Conservation (phyloP, 1,140 invertebrate genomes). For the Coelopa frigida region DNA sequence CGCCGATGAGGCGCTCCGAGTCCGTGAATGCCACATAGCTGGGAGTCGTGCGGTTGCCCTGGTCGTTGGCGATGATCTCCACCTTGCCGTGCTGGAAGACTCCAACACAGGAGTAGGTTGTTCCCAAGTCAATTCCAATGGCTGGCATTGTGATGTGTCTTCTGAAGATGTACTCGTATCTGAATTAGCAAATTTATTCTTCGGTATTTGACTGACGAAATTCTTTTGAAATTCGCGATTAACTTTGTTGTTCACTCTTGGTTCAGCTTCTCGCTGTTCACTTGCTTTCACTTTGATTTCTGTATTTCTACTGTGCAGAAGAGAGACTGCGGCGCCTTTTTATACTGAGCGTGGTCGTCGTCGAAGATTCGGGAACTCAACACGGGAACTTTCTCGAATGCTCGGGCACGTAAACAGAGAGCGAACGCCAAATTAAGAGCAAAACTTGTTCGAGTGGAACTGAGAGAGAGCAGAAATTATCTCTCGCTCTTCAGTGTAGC, state of each 20-base stretch:
- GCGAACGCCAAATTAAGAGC: neutral
- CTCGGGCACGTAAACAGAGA: neutral
- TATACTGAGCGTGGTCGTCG: neutral
- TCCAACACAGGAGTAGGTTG: constrained; percentile 73
- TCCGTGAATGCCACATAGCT: constrained; percentile 89
- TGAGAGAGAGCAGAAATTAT: no score
- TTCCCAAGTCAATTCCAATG: constrained; percentile 69
- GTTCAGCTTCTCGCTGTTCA: neutral
- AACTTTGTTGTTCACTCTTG: neutral
- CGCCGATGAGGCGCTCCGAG: constrained; percentile 79
- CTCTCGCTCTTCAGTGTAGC: no score
- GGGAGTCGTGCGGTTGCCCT: constrained; percentile 84
- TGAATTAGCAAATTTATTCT: neutral
- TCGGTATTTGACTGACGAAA: neutral
- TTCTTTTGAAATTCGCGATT: neutral
- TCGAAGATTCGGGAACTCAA: neutral
- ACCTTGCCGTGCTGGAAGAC: constrained; percentile 78
- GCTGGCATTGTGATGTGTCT: constrained; percentile 47
- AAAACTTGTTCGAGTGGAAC: neutral
- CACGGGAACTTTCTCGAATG: neutral
- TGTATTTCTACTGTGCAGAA: constrained; percentile 1
- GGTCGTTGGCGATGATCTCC: constrained; percentile 88
- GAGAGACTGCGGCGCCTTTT: constrained; percentile 2
- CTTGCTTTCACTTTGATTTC: constrained; percentile 3
- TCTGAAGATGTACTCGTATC: neutral